These are phyloP conservation scores for Leiothrix lutea DNA, from an alignment of 2,113 vertebrate species.

Conservation along the genomic window DNA sequence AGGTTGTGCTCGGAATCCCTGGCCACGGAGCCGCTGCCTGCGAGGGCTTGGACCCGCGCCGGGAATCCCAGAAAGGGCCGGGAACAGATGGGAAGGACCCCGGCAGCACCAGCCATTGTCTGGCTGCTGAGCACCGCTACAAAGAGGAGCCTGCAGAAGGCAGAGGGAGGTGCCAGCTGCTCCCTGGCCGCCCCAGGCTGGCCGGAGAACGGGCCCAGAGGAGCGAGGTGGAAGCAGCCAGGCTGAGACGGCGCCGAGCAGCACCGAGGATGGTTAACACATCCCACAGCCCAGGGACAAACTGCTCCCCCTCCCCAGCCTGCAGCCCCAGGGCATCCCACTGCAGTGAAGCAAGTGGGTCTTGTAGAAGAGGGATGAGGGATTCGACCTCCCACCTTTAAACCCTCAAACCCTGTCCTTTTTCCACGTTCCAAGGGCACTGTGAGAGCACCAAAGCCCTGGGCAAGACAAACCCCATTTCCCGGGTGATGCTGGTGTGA, in stretches of 20 bases:
- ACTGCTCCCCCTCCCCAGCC: background rate
- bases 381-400: background rate
- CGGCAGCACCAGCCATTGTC: slow-evolving; percentile 76
- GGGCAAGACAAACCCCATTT: background rate
- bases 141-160: slow-evolving; percentile 26
- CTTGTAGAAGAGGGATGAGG: background rate
- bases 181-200: background rate
- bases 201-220: background rate
- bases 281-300: background rate
- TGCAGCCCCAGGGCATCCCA: background rate
- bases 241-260: background rate
- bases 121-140: slow-evolving; percentile 32
- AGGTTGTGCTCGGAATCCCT: slow-evolving; percentile 85
- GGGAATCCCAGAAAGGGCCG: slow-evolving; percentile 78
- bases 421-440: background rate
- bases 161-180: slow-evolving; percentile 55
- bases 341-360: background rate
- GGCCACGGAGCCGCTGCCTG: slow-evolving; percentile 83
- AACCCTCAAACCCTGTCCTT: background rate
- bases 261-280: fast-evolving
- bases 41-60: slow-evolving; percentile 76
- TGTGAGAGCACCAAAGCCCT: background rate
- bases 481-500: fast-evolving
- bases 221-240: background rate
- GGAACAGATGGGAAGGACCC: slow-evolving; percentile 87